phyloP scores from a whole-genome alignment of 2,888 invertebrate genomes.

The Chironomus tentans region DNA sequence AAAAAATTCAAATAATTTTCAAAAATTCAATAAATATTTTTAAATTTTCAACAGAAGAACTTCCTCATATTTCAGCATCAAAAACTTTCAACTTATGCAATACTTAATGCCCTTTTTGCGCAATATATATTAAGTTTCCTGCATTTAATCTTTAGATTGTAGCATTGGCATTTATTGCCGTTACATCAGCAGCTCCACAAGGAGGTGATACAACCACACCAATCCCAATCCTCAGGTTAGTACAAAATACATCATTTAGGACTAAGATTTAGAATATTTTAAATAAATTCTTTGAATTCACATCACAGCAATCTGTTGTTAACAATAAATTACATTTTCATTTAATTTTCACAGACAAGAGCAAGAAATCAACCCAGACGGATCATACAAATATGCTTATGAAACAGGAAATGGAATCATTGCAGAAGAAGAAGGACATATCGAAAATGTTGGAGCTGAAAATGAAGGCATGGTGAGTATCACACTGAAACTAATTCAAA shows the following conservation, averaged over 20 bases:
- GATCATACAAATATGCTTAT: conserved; percentile 47
- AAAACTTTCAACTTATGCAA: too few species aligned
- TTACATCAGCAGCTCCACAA: conserved; percentile 32
- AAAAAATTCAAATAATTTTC: too few species aligned
- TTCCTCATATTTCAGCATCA: background rate
- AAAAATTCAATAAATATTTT: background rate
- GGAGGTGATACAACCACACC: conserved; percentile 48
- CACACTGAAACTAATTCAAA: conserved; percentile 32
- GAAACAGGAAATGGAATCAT: conserved; percentile 52
- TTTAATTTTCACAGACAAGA: conserved; percentile 45
- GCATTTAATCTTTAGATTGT: conserved; percentile 29
- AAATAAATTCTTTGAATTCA: too few species aligned
- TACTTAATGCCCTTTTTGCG: too few species aligned
- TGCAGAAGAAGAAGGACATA: conserved; percentile 49
- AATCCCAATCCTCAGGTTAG: conserved; percentile 49
- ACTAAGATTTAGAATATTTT: too few species aligned
- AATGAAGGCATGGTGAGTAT: conserved; percentile 48
- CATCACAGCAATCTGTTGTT: too few species aligned
- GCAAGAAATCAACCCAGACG: conserved; percentile 59
- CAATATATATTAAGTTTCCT: too few species aligned
- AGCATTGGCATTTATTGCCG: conserved; percentile 30
- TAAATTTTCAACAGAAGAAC: background rate
- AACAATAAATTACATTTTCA: background rate
- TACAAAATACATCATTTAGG: background rate
- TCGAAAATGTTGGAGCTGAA: conserved; percentile 49